Conservation (phyloP, 2,797 vertebrate genomes). For the Chiroxiphia lanceolata region DNA sequence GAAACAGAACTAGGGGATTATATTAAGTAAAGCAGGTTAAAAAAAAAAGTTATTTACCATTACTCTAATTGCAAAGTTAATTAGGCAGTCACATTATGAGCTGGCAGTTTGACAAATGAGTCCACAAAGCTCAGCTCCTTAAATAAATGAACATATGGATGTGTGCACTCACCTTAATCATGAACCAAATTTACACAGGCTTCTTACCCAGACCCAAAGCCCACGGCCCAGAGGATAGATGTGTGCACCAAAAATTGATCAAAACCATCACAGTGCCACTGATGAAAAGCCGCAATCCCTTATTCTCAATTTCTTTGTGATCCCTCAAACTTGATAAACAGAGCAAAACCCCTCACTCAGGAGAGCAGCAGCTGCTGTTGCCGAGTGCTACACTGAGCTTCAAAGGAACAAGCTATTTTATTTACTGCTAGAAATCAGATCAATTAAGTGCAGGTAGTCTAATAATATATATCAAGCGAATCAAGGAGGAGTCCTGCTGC, state of each 20-base stretch:
- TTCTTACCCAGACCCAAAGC: neutral
- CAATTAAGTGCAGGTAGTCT: neutral
- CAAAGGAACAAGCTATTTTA: neutral
- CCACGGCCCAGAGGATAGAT: fast-evolving
- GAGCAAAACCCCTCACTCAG: neutral
- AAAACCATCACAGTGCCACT: neutral
- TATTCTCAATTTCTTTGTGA: neutral
- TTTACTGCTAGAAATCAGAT: neutral
- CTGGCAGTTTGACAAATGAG: neutral
- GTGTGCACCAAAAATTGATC: neutral
- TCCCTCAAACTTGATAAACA: neutral
- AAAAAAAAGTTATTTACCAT: neutral
- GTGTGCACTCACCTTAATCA: neutral
- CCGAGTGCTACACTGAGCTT: fast-evolving
- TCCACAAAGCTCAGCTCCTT: neutral
- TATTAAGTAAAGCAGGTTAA: neutral
- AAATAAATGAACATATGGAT: neutral
- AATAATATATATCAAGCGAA: neutral
- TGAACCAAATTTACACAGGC: neutral
- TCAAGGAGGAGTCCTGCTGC: neutral
- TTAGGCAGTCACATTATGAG: neutral
- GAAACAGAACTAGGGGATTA: neutral
- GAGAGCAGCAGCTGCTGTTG: neutral
- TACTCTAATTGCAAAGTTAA: neutral
- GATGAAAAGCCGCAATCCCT: neutral